Base-by-base conservation (phyloP, 2,888 invertebrate genomes). In the Augiades crinisus region DNA sequence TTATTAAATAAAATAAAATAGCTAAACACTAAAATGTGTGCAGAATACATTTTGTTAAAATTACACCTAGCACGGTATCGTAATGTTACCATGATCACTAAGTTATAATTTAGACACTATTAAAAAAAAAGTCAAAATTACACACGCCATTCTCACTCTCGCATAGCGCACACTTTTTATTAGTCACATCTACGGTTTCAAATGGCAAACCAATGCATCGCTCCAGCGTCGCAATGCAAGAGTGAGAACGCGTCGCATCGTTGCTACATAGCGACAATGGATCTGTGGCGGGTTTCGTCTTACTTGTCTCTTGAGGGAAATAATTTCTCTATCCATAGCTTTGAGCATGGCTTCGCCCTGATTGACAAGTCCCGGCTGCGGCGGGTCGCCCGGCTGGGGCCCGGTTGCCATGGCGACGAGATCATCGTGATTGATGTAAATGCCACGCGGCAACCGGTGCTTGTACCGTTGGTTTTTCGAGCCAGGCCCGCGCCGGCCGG, bases 381-480 rank as follows among this genome's bases (percentile, higher is more conserved):
- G 67, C 45, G 88, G 75, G 69, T 90, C 91, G 67, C 91, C 91
- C 71, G 92, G 91, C 75, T 91, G 91, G 54, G 94, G 93, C 67
- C 94, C 94, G 60, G 94, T 94, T 57, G 98, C 98, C 92, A 99
- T 94, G 67, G 96, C 94, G 65, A 96, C 95, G 82, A 99, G 93
- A 92, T 98, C 98, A 87, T 98, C 98, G 89, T 98, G 96, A 92
- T 97, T 98, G 90, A 99, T 96, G 92, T 97, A 96, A 95, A 99
- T 98, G 87, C 98, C 98, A 72, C 96, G 95, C 57, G 98, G 98
- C 70, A 98, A 96, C 81, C 96, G 96, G 76, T 97, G 94, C 88
- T 93, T 94, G 89, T 93, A 93, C 64, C 82, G 82, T 74, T 81
- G 86, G 72, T 83, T 85, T 74, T 90, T 90, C 63, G 87, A 78